Conservation (phyloP, 2,113 vertebrate species). For the Conger conger region DNA sequence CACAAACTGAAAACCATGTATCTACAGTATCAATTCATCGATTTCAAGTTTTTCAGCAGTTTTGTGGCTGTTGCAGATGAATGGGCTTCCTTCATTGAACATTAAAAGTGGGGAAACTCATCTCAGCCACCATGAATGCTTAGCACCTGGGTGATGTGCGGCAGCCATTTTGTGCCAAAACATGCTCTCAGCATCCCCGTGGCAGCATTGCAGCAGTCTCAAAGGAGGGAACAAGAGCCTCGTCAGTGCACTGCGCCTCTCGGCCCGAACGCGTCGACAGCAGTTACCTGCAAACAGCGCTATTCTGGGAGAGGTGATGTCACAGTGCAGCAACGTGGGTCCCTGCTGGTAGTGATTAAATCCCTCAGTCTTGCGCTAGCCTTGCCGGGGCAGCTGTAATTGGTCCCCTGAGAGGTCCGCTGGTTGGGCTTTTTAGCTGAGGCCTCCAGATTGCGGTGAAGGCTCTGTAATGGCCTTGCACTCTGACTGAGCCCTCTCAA, state of each 20-base stretch:
- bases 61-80: too few species aligned
- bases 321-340: not conserved
- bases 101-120: not conserved
- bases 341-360: slow-evolving; percentile 3
- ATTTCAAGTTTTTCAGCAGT: too few species aligned
- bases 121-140: not conserved
- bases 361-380: not conserved
- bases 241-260: not conserved
- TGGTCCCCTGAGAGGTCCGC: not conserved
- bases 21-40: too few species aligned
- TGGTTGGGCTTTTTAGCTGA: slow-evolving; percentile 3
- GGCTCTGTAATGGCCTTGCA: not conserved
- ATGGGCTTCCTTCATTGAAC: too few species aligned
- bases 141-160: not conserved
- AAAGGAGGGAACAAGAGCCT: not conserved
- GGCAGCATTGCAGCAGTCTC: not conserved
- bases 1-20: too few species aligned
- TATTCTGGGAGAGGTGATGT: not conserved
- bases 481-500: not conserved
- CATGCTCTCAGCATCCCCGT: too few species aligned
- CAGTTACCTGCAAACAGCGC: not conserved
- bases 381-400: not conserved
- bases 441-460: not conserved
- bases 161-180: too few species aligned
- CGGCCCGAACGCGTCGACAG: not conserved